A percentile compares a stretch with the other conserved stretches of the same genome.
phyloP scores from a whole-genome alignment of 2,888 invertebrate species.

The Anagyrus pseudococci region DNA sequence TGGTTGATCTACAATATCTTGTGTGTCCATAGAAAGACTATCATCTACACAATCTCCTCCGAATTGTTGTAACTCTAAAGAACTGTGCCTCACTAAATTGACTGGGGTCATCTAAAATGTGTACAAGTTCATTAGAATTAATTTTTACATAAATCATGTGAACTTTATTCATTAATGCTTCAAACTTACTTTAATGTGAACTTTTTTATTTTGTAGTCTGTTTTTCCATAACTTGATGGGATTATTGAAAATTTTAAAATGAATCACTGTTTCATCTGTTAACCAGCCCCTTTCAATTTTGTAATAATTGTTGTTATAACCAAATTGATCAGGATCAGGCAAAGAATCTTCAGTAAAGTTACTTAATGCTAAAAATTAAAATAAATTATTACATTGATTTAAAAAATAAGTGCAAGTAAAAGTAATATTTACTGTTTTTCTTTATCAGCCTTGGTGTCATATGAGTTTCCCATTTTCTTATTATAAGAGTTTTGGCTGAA shows the following conservation, averaged over 20 bases:
- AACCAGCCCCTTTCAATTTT: constrained; percentile 84
- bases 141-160: constrained; percentile 11
- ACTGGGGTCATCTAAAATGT: constrained; percentile 72
- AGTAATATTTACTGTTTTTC: constrained; percentile 55
- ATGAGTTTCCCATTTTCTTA: constrained; percentile 84
- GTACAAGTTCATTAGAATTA: constrained; percentile 18
- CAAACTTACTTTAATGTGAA: constrained; percentile 71
- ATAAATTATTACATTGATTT: not conserved
- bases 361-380: constrained; percentile 48
- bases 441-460: constrained; percentile 71
- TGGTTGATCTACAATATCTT: constrained; percentile 59
- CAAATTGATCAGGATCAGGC: constrained; percentile 71
- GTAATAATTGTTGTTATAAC: constrained; percentile 67
- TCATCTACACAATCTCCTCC: constrained; percentile 57
- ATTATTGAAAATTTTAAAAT: constrained; percentile 82
- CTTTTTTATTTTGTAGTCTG: constrained; percentile 71
- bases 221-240: constrained; percentile 81
- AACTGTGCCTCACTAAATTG: constrained; percentile 65
- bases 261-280: constrained; percentile 81
- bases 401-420: not conserved
- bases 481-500: constrained; percentile 64
- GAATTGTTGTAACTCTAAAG: constrained; percentile 57
- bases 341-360: constrained; percentile 53
- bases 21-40: constrained; percentile 63
- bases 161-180: constrained; percentile 6